A percentile compares a stretch with the other conserved stretches of the same genome.
These are phyloP conservation scores for Oreochromis spilurus DNA, from an alignment of 2,113 vertebrate genomes.

Conservation along the genomic window DNA sequence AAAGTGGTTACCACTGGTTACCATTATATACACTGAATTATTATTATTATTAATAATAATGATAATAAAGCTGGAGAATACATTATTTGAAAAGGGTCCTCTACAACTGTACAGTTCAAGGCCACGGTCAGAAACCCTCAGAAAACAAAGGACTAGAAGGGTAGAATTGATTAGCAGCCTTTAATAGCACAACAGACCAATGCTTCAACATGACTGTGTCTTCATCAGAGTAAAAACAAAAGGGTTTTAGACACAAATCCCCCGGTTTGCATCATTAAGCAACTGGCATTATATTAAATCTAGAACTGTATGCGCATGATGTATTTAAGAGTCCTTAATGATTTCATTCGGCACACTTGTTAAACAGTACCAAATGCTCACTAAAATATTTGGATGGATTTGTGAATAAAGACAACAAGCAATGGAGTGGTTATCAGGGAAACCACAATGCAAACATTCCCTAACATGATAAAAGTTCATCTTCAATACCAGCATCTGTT, in stretches of 20 bases:
- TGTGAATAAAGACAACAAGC: neutral
- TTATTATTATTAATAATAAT: neutral
- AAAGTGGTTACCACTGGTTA: too few species aligned
- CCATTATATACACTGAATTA: too few species aligned
- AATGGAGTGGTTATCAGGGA: neutral
- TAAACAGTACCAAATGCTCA: neutral
- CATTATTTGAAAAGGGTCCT: neutral
- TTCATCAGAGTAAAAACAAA: neutral
- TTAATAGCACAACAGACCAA: neutral
- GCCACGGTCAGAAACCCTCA: neutral
- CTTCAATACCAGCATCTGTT: conserved; percentile 26
- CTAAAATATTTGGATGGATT: neutral
- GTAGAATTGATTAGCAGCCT: neutral
- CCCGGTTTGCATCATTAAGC: conserved; percentile 4
- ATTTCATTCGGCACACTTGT: neutral
- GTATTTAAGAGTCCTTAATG: neutral
- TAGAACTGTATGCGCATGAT: neutral
- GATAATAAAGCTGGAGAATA: rapidly evolving
- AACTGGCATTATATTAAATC: neutral
- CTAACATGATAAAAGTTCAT: conserved; percentile 35
- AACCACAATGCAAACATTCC: neutral
- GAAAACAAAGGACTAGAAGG: neutral
- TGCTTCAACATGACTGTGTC: neutral
- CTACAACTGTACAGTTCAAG: neutral
- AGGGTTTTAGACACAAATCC: neutral